Percentiles rank a stretch among this genome's conserved stretches.
These are phyloP conservation scores for Lagopus leucura DNA, from an alignment of 2,113 vertebrate genomes.

Conservation along the genomic window DNA sequence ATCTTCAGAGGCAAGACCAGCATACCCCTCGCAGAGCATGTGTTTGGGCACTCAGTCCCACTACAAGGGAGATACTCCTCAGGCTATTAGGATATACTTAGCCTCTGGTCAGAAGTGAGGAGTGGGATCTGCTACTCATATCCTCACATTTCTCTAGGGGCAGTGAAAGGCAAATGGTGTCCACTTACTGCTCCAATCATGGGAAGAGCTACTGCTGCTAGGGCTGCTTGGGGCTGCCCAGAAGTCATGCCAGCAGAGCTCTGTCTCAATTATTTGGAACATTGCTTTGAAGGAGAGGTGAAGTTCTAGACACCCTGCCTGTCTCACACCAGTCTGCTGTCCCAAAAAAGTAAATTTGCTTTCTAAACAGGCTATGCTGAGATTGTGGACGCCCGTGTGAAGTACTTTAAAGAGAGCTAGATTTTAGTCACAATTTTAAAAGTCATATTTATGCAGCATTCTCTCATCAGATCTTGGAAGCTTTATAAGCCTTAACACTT, in stretches of 20 bases:
- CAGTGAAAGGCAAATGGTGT: neutral
- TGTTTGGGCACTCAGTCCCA: neutral
- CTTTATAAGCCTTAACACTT: neutral
- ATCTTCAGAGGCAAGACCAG: neutral
- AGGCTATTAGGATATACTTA: neutral
- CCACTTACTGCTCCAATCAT: fast-evolving
- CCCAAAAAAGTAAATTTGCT: neutral
- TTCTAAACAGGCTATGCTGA: neutral
- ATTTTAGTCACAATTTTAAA: neutral
- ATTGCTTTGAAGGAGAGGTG: fast-evolving
- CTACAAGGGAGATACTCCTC: neutral
- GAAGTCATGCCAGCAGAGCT: neutral
- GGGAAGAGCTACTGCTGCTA: neutral
- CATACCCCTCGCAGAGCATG: neutral
- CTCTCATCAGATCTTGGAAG: neutral
- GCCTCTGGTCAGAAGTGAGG: neutral
- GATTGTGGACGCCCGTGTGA: neutral
- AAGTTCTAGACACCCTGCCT: neutral
- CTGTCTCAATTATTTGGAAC: fast-evolving
- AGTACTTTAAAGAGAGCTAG: neutral
- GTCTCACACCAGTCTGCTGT: fast-evolving
- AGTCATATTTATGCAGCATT: neutral
- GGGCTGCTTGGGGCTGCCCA: neutral
- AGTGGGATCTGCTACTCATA: neutral
- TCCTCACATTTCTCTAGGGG: neutral